phyloP scores from a whole-genome alignment of 2,113 vertebrate species.

The Mesoclemmys tuberculata region DNA sequence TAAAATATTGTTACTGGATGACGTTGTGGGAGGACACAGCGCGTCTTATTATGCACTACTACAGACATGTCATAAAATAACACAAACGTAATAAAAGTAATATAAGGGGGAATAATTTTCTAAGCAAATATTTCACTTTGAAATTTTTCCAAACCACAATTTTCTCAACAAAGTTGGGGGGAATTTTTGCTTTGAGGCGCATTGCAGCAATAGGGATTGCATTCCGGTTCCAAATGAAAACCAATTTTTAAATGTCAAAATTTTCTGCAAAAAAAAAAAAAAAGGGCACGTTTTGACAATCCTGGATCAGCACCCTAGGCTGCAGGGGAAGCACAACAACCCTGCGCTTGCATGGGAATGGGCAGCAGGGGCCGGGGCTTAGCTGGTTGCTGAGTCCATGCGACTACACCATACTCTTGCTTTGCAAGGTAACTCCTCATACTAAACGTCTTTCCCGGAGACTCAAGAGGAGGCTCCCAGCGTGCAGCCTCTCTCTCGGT shows the following conservation, averaged over 20 bases:
- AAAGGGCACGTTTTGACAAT: background rate
- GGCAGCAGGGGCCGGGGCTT: too few species aligned
- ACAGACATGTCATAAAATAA: background rate
- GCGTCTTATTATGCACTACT: too few species aligned
- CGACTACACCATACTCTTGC: background rate
- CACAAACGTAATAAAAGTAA: background rate
- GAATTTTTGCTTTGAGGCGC: background rate
- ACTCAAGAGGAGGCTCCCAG: background rate
- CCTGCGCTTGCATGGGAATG: background rate
- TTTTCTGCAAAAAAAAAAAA: background rate
- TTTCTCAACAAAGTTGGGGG: background rate
- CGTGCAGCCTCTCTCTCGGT: background rate
- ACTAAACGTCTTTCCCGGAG: background rate
- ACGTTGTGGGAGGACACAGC: background rate
- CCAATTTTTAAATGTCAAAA: background rate
- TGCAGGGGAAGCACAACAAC: too few species aligned
- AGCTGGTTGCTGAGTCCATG: background rate
- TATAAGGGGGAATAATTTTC: background rate
- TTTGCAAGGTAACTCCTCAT: background rate
- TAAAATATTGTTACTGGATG: background rate
- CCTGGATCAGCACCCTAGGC: background rate
- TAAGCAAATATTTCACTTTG: background rate
- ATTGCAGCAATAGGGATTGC: background rate
- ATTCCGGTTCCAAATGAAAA: background rate
- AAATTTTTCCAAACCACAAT: background rate